Percentiles rank a stretch among this genome's conserved stretches.
Evolutionary conservation across 2,113 vertebrate species (phyloP).

Genomic region (Sula dactylatra): DNA sequence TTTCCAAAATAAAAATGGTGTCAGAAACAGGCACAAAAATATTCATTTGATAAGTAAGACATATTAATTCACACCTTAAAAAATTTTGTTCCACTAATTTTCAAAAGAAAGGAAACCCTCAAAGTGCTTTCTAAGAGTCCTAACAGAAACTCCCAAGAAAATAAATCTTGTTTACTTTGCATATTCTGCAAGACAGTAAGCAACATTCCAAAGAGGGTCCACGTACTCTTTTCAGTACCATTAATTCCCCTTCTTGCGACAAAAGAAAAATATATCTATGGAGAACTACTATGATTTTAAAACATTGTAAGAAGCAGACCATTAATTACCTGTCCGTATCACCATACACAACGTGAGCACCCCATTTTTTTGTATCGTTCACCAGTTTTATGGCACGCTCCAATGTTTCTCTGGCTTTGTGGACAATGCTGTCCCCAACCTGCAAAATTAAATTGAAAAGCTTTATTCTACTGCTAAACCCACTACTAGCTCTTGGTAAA

Average conservation of each 20-base stretch:
- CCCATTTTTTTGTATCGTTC: slow-evolving; percentile 98
- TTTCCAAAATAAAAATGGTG: not conserved
- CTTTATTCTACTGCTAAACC: not conserved
- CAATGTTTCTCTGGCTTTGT: slow-evolving; percentile 97
- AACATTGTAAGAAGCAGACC: not conserved
- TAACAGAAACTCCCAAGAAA: not conserved
- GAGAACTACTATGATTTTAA: not conserved
- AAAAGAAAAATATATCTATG: not conserved
- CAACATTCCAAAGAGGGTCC: not conserved
- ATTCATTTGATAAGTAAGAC: not conserved
- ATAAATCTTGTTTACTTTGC: not conserved
- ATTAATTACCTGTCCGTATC: slow-evolving; percentile 92
- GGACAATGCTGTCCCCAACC: slow-evolving; percentile 96
- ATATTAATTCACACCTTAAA: not conserved
- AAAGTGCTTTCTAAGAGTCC: not conserved
- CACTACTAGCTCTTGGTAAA: not conserved
- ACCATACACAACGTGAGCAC: slow-evolving; percentile 92
- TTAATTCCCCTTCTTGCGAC: not conserved
- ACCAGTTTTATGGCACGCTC: slow-evolving; percentile 96
- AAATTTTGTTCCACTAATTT: not conserved
- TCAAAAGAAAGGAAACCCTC: not conserved
- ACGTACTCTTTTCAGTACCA: not conserved
- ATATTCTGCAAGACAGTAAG: not conserved
- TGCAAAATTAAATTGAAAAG: slow-evolving; percentile 57
- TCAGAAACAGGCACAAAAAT: not conserved